Conservation (phyloP, 2,797 vertebrate genomes). For the Pantherophis vulpinus region DNA sequence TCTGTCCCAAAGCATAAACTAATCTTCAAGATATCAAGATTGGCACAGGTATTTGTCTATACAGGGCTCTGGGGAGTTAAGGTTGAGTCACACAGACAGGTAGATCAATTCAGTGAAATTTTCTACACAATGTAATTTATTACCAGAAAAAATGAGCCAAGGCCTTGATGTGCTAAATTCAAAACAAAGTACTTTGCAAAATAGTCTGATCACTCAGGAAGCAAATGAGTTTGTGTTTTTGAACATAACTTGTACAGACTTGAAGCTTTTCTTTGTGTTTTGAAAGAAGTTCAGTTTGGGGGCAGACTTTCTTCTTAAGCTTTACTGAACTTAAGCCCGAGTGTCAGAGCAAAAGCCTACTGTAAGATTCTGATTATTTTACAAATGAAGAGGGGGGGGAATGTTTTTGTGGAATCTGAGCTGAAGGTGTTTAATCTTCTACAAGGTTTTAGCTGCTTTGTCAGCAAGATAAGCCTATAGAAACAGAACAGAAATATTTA, state of each 20-base stretch:
- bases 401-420: background rate
- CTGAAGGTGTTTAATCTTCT: background rate
- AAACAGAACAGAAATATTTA: background rate
- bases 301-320: background rate
- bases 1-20: background rate
- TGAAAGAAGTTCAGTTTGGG: background rate
- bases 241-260: background rate
- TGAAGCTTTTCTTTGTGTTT: background rate
- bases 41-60: slow-evolving; percentile 47
- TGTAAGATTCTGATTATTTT: background rate
- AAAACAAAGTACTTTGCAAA: background rate
- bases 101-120: background rate
- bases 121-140: background rate
- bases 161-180: background rate
- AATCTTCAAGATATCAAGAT: slow-evolving; percentile 29
- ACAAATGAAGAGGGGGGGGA: background rate
- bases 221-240: background rate
- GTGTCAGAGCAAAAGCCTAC: background rate
- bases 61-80: background rate
- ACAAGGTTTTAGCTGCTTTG: background rate
- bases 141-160: background rate
- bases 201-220: background rate
- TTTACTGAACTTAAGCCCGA: background rate
- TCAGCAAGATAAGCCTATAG: background rate
- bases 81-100: background rate